Evolutionary conservation across 2,888 invertebrate species (phyloP).

Genomic region (Pediacus dermestoides): DNA sequence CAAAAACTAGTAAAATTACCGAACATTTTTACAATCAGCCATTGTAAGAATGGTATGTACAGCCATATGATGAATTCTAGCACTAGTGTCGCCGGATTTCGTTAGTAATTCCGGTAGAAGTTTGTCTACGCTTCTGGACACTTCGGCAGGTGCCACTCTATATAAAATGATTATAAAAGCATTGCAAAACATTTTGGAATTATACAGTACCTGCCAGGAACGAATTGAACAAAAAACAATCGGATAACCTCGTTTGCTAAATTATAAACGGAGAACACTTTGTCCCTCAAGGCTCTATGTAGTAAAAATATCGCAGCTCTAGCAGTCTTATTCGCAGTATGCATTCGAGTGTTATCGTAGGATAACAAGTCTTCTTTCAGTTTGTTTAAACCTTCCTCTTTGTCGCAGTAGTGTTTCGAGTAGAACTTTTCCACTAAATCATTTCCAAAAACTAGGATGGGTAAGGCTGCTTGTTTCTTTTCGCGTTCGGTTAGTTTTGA

Average conservation of each 20-base stretch:
- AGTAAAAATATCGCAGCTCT: slow-evolving; percentile 75
- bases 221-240: slow-evolving; percentile 77
- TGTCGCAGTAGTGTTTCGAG: slow-evolving; percentile 85
- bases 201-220: slow-evolving; percentile 65
- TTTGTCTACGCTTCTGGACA: slow-evolving; percentile 77
- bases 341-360: slow-evolving; percentile 49
- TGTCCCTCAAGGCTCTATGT: slow-evolving; percentile 78
- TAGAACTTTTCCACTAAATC: slow-evolving; percentile 88
- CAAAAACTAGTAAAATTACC: slow-evolving; percentile 46
- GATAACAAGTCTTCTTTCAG: slow-evolving; percentile 57
- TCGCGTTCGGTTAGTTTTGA: slow-evolving; percentile 72
- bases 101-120: slow-evolving; percentile 77
- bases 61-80: slow-evolving; percentile 81
- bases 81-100: slow-evolving; percentile 84
- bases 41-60: slow-evolving; percentile 83
- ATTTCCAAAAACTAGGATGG: slow-evolving; percentile 87
- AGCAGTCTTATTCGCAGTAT: slow-evolving; percentile 74
- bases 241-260: slow-evolving; percentile 78
- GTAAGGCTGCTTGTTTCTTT: slow-evolving; percentile 82
- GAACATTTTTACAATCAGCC: slow-evolving; percentile 76
- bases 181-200: not conserved
- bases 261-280: slow-evolving; percentile 85
- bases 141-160: slow-evolving; percentile 79
- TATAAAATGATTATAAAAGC: slow-evolving; percentile 16
- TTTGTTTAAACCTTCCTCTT: slow-evolving; percentile 79